These are phyloP conservation scores for Helostoma temminkii DNA, from an alignment of 2,797 vertebrate genomes.

Conservation along the genomic window DNA sequence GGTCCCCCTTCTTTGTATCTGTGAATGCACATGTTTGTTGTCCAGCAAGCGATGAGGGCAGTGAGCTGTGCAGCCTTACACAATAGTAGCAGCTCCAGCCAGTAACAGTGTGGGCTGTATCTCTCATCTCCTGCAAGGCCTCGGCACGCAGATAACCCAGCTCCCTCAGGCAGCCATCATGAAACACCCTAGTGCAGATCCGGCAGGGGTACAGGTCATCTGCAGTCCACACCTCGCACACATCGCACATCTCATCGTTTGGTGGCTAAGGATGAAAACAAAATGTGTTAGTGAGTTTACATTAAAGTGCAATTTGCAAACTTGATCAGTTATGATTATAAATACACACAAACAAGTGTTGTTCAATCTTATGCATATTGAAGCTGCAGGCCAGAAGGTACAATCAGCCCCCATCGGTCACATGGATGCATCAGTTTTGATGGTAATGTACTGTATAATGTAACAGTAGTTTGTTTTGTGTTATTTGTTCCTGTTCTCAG, in stretches of 20 bases:
- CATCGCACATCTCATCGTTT: constrained; percentile 94
- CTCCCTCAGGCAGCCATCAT: constrained; percentile 94
- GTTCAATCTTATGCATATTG: background rate
- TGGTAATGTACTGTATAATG: background rate
- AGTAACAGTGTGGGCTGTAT: constrained; percentile 89
- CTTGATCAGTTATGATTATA: background rate
- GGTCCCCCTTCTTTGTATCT: too few relatives aligned
- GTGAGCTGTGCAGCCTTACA: constrained; percentile 82
- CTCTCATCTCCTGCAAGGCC: constrained; percentile 88
- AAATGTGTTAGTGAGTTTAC: background rate
- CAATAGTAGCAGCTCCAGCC: constrained; percentile 99
- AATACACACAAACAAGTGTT: background rate
- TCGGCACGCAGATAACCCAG: constrained; percentile 91
- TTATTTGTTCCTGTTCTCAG: background rate
- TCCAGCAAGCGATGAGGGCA: background rate
- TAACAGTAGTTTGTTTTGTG: background rate
- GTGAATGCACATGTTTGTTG: too few relatives aligned
- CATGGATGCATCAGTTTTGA: background rate
- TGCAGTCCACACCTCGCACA: constrained; percentile 97
- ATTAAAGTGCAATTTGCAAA: background rate
- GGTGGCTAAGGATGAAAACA: constrained; percentile 80
- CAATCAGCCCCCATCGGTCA: too few relatives aligned
- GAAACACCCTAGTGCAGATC: constrained; percentile 92
- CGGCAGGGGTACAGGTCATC: constrained; percentile 95
- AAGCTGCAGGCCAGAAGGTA: constrained; percentile 2